These are phyloP conservation scores for Tetramorium simillimum DNA, from an alignment of 1,140 invertebrate genomes.

Conservation along the genomic window DNA sequence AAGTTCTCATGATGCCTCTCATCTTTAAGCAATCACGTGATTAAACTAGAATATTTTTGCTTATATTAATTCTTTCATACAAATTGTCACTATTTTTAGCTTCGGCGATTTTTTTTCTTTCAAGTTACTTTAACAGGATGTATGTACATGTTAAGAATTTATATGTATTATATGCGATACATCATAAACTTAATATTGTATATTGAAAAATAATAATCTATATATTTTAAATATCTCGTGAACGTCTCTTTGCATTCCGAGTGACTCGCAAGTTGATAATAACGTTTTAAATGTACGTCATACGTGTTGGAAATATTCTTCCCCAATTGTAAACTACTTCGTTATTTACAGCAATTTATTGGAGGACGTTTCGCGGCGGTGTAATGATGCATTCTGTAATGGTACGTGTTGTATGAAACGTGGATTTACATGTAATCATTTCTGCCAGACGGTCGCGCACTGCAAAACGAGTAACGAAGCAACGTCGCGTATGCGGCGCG, in stretches of 20 bases:
- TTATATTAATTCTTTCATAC: neutral
- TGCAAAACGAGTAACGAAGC: constrained; percentile 26
- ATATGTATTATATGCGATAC: neutral
- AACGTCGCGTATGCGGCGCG: neutral
- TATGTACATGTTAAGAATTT: neutral
- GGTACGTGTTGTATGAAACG: constrained; percentile 1
- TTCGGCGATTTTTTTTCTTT: neutral
- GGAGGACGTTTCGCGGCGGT: neutral
- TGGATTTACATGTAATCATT: constrained; percentile 29
- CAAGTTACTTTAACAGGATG: neutral
- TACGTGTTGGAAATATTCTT: neutral
- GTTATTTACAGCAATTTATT: constrained; percentile 26
- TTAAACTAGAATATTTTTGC: neutral
- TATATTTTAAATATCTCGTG: neutral
- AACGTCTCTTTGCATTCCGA: neutral
- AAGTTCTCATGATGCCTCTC: neutral
- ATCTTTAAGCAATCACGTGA: neutral
- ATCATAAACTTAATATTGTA: neutral
- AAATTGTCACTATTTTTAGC: neutral
- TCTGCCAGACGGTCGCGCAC: constrained; percentile 33
- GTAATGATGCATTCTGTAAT: constrained; percentile 27
- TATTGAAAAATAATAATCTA: neutral
- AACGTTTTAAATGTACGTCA: neutral
- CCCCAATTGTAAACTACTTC: neutral
- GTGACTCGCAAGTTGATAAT: neutral